These are phyloP conservation scores for Plumapathes pennacea DNA, from an alignment of 92 coral and sea anemone genomes.

Conservation along the genomic window DNA sequence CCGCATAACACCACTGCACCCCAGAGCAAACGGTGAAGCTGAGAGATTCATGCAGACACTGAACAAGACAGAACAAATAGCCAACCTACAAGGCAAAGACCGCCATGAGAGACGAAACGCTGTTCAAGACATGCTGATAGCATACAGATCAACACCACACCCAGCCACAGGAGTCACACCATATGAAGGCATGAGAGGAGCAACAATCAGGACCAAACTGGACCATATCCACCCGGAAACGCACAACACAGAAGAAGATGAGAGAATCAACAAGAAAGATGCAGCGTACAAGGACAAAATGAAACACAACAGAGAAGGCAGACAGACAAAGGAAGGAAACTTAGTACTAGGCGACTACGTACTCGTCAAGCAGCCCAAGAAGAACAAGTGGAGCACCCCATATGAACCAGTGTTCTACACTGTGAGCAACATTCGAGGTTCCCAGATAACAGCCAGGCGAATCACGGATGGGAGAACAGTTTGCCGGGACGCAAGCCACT, in stretches of 20 bases:
- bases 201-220: constrained; percentile 47
- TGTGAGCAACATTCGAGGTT: constrained; percentile 27
- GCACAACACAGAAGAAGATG: constrained; percentile 24
- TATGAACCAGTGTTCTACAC: constrained; percentile 43
- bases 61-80: constrained; percentile 67
- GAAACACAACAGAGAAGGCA: constrained; percentile 46
- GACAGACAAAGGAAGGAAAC: constrained; percentile 42
- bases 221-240: constrained; percentile 33
- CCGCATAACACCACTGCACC: constrained; percentile 40
- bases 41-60: constrained; percentile 57
- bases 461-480: constrained; percentile 37
- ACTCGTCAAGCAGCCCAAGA: constrained; percentile 42
- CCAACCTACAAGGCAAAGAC: constrained; percentile 55
- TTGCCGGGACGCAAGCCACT: constrained; percentile 35
- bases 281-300: constrained; percentile 59
- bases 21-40: constrained; percentile 52
- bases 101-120: constrained; percentile 19
- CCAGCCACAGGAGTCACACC: constrained; percentile 64
- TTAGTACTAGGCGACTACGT: constrained; percentile 63
- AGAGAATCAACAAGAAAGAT: constrained; percentile 40
- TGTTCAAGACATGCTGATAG: constrained; percentile 59
- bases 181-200: constrained; percentile 49
- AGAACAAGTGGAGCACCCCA: constrained; percentile 65
- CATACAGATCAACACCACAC: constrained; percentile 66
- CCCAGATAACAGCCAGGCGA: constrained; percentile 35